Base-by-base conservation (phyloP, 2,888 invertebrate genomes). In the Aporophyla lueneburgensis region DNA sequence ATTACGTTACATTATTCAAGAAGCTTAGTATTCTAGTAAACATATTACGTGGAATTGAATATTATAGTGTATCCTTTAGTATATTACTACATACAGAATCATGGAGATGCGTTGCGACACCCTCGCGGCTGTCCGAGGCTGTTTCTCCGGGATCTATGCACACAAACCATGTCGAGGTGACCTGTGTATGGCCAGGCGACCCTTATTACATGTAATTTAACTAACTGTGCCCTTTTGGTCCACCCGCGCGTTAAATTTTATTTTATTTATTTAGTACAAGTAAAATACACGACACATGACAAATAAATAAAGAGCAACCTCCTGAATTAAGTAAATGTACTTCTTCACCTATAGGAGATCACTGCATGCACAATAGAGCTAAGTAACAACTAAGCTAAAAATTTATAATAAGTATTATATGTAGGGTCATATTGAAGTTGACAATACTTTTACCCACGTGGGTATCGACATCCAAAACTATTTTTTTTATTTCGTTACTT, bases 91-190 rank as follows among this genome's bases (percentile, higher is more conserved):
- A 46, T 70, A 16, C 14, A 43, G 24, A 61, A 56, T 59, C 27
- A 59, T 16, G 49, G 53, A 73, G 51, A 63, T 19, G 14, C 21
- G 46, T 69, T 66, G 53, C 65, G 27, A 81, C 56, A 81, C 21
- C 14, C 5, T 10, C n/a, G 16, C 66, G n/a, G 40, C 14, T 59
- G 21, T 19, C 3, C 49, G 62, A 71, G 70, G 61, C 51, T 68
- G 70, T 67, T 12, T 69, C 24, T 43, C 61, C 53, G 68, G 68
- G 46, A 49, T 27, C 54, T 53, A 19, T 51, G 24, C 21, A 58
- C 53, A 62, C 5, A 63, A 85, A 71, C 75, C 59, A 66, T 76
- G 83, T 85, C 81, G 73, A 69, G 85, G 81, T 69, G 33, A 85
- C 40, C 81, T 16, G 65, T 74, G 43, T 21, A 19, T 24, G 27